Base-by-base conservation (phyloP, 2,113 vertebrate genomes). In the Neodon shergylaensis region DNA sequence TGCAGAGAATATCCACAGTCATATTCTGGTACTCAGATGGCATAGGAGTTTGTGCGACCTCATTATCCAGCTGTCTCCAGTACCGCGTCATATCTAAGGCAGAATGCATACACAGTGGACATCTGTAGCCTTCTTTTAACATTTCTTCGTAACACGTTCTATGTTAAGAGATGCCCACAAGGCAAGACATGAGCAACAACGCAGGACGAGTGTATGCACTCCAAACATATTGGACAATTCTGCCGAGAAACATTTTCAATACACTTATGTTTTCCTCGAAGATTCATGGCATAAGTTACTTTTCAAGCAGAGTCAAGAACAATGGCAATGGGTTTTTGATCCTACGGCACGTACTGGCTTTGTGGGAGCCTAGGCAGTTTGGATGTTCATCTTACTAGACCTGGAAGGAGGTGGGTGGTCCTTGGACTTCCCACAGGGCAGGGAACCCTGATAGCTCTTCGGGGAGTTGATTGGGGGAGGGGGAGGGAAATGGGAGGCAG, bases 171-270 rank as follows among this genome's bases (percentile, higher is more conserved):
- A 97, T 99, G 99, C 81, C 99, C 99, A 13, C 99, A 99, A 0
- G 99, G 99, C 97, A 99, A 98, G 88, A 99, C 99, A 0, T 99
- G 99, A 91, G 99, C 99, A 63, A 98, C 99, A 77, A 99, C 98
- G 63, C 99, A 99, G 84, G 99, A 99, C 0, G 99, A 99, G 97
- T 99, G 99, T 97, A 99, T 99, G 94, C 99, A 99, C 99, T 99
- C 99, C 98, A 99, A 99, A 97, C 99, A 99, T 96, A 99, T 99
- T 0, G 99, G 99, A 89, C 99, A 99, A 98, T 99, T 99, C 98
- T 99, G 99, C 93, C 99, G 98, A 24, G 99, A 99, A 70, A 99
- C 99, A 61, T 99, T 99, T 98, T 99, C 99, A 90, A 99, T 99
- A 97, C 99, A 99, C 99, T 99, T 44, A 44, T 4, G 44, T 44